Evolutionary conservation across 1,140 invertebrate genomes (phyloP), one percentile per base, ranked within the genome.

Genomic region (Euwallacea fornicatus): DNA sequence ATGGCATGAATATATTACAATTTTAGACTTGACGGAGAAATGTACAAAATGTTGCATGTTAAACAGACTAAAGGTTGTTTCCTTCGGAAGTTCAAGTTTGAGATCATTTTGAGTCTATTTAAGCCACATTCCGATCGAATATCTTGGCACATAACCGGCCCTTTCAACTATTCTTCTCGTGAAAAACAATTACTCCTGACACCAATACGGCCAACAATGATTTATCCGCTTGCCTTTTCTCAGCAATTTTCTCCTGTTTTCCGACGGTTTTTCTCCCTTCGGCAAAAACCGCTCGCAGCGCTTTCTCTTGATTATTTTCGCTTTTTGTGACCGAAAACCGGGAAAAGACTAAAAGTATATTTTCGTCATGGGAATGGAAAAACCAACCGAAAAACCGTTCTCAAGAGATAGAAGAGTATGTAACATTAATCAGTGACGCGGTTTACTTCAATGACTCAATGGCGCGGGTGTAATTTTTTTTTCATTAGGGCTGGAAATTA

Each of bases 281-380:
- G 62, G 46, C 62, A 64, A 64, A 64, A 64, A 64, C 44, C 16
- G 8, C 21, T 50, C 46, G 44, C 8, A 64, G 42, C 62, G 62
- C 62, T 66, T 66, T 66, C 64, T 56, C 64, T 66, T 66, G 64
- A 66, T 66, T 66, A 66, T 66, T 66, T 66, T 55, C 53, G 13
- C 21, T 55, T 66, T 66, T 55, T 66, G n/a, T 43, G 46, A 13
- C 9, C 41, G 21, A 55, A 13, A 42, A 42, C 11, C 43, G 13
- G 42, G 13, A 66, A 42, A 66, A 9, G 33, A 42, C 50, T 15
- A 21, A 43, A 66, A 55, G 64, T 66, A 43, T 66, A 66, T 55
- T 55, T 55, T 56, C 62, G 62, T 53, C 44, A 15, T 50, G 9
- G 13, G 46, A 50, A 33, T 9, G 7, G 10, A 33, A 42, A 65